Evolutionary conservation across 2,888 invertebrate genomes (phyloP).

Genomic region (Tridacna gigas): DNA sequence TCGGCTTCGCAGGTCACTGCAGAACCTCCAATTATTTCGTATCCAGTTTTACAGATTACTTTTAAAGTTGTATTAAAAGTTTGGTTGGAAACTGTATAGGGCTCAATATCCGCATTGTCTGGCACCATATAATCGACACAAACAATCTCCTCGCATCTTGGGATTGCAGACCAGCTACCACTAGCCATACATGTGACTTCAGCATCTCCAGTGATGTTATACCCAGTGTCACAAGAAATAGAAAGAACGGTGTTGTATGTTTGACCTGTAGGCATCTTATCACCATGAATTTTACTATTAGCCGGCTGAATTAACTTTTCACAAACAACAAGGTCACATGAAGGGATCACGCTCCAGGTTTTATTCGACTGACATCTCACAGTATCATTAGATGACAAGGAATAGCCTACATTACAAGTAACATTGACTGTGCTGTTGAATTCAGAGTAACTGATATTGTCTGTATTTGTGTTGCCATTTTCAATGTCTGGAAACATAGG

Average conservation of each 20-base stretch:
- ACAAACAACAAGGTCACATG: conserved; percentile 27
- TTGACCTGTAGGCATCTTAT: background rate
- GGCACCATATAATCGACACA: conserved; percentile 3
- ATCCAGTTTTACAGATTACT: conserved; percentile 30
- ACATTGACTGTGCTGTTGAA: conserved; percentile 10
- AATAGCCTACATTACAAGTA: conserved; percentile 2
- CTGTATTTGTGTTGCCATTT: background rate
- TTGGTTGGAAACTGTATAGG: background rate
- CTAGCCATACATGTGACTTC: background rate
- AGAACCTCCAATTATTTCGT: conserved; percentile 4
- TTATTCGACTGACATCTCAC: conserved; percentile 14
- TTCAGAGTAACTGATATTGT: background rate
- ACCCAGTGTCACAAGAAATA: background rate
- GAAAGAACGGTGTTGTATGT: background rate
- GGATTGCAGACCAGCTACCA: background rate
- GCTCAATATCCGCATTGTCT: background rate
- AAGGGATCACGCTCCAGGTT: conserved; percentile 11
- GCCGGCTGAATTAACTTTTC: background rate
- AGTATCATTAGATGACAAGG: background rate
- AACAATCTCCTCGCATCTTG: background rate
- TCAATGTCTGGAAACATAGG: background rate
- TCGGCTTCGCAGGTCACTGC: background rate
- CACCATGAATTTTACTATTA: background rate
- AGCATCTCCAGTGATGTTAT: background rate
- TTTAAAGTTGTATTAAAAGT: background rate